A percentile compares a stretch with the other conserved stretches of the same genome.
Evolutionary conservation across 2,113 vertebrate genomes (phyloP).

Genomic region (Notothenia rossii): DNA sequence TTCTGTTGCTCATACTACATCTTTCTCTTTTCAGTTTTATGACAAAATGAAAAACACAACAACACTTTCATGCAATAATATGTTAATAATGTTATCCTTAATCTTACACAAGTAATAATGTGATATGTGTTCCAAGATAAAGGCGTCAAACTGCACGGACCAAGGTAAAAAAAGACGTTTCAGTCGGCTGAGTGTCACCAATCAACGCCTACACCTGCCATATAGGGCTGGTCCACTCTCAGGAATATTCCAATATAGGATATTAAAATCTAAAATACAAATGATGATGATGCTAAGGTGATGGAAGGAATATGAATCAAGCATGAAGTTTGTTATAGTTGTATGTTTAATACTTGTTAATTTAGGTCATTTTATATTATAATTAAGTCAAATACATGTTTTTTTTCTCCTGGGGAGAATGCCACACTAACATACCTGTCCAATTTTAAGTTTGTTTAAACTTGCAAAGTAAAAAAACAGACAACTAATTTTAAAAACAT

Average conservation of each 20-base stretch:
- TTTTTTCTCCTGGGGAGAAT: not conserved
- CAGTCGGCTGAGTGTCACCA: not conserved
- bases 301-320: not conserved
- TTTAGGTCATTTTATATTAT: not conserved
- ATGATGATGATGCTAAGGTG: not conserved
- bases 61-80: not conserved
- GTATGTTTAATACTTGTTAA: not conserved
- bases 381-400: not conserved
- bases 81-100: not conserved
- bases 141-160: not conserved
- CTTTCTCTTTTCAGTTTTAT: not conserved
- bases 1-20: not conserved
- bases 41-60: constrained; percentile 5
- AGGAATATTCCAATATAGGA: not conserved
- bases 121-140: not conserved
- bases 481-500: not conserved
- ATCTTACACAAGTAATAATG: not conserved
- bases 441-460: too few species aligned
- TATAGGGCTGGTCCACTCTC: not conserved
- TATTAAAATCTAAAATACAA: not conserved
- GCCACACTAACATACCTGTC: too few species aligned
- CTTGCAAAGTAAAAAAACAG: too few species aligned
- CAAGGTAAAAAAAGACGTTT: not conserved
- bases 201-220: not conserved
- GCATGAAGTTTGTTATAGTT: not conserved